Base-by-base conservation (phyloP, 2,797 vertebrate species). In the Aulostomus chinensis region DNA sequence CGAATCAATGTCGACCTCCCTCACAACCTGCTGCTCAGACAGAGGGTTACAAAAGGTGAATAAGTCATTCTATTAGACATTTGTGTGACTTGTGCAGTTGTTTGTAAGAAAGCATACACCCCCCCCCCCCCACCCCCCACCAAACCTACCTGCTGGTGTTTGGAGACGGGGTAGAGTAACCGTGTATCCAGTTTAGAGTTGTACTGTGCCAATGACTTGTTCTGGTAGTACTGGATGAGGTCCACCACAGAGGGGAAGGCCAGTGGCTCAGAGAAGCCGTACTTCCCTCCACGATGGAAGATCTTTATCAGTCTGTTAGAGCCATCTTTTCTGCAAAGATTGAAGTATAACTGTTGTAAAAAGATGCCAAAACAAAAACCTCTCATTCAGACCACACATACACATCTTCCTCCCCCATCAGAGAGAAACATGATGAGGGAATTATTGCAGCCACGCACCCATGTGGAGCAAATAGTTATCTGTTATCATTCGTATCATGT, bases 231-330 rank as follows among this genome's bases (percentile, higher is more conserved):
- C 45, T 87, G 91, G 87, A 97, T 95, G 52, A 97, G 92, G 30
- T 95, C 92, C 58, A 95, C 92, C 20, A 96, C 93, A 0, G 95
- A 95, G 33, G 86, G 46, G 1, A 97, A 97, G 2, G 83, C 91
- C 47, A 97, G 88, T 0, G 95, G 95, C 77, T 97, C 95, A 0
- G 95, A 96, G 82, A 97, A 97, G 58, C 95, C 95, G 0, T 94
- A 96, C 65, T 90, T 93, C 2, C 91, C 93, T 0, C 90, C 94
- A 0, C 89, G 89, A 66, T 96, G 91, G 73, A 94, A 94, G 74
- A 97, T 94, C 81, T 94, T 96, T 67, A 97, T 97, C 38, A 97
- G 88, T 56, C 94, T 94, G 85, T 96, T 97, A 73, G 93, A 93
- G 12, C 93, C 94, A 1, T 94, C 95, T 77, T 96, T 97, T 85